A percentile compares a stretch with the other conserved stretches of the same genome.
These are phyloP conservation scores for Watsonalla binaria DNA, from an alignment of 2,888 invertebrate species.

Conservation along the genomic window DNA sequence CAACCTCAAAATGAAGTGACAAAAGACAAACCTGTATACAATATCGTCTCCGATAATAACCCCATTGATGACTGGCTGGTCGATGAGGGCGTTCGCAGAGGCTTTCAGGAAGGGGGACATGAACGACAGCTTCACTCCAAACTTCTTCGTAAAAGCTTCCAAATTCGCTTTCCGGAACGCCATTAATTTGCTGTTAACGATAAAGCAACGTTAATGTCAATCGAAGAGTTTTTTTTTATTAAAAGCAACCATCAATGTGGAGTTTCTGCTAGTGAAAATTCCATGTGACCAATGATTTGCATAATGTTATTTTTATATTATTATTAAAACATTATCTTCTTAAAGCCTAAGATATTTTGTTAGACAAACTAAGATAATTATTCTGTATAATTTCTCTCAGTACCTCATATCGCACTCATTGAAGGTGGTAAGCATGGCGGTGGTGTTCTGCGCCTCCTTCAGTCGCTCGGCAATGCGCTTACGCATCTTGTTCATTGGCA, in stretches of 20 bases:
- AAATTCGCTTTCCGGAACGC: slow-evolving; percentile 94
- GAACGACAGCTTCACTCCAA: slow-evolving; percentile 96
- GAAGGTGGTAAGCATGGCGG: slow-evolving; percentile 99
- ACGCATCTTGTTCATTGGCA: slow-evolving; percentile 99
- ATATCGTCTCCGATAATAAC: slow-evolving; percentile 93
- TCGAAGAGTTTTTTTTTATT: neutral
- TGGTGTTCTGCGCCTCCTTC: slow-evolving; percentile 98
- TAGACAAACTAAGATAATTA: no score
- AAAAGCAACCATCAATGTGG: no score
- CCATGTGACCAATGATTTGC: no score
- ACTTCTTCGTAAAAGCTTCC: slow-evolving; percentile 94
- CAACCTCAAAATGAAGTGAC: neutral
- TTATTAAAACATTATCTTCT: no score
- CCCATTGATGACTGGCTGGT: slow-evolving; percentile 98
- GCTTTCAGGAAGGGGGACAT: slow-evolving; percentile 99
- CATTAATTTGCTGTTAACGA: slow-evolving; percentile 85
- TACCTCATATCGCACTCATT: slow-evolving; percentile 99
- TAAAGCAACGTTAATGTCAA: slow-evolving; percentile 1
- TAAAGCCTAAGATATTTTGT: no score
- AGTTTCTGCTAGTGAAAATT: no score
- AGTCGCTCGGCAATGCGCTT: slow-evolving; percentile 94
- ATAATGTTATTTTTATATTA: no score
- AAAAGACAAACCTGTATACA: slow-evolving; percentile 67
- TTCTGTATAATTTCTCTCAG: no score
- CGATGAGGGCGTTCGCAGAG: slow-evolving; percentile 95